Conservation (phyloP, 1,140 invertebrate species). For the Penaeus japonicus region DNA sequence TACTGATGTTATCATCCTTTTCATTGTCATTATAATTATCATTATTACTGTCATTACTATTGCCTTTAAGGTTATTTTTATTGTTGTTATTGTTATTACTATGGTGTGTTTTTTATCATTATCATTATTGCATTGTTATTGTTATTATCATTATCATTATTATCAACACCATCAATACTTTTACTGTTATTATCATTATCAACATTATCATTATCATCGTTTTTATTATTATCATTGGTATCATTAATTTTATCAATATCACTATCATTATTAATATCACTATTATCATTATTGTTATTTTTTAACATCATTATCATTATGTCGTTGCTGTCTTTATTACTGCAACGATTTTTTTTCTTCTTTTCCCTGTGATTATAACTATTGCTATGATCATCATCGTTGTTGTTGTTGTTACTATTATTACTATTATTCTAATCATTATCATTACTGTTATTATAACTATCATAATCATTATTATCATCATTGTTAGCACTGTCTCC, state of each 20-base stretch:
- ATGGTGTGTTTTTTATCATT: not conserved
- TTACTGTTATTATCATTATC: too few relatives aligned
- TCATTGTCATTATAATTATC: not conserved
- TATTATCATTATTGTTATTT: not conserved
- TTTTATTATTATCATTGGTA: too few relatives aligned
- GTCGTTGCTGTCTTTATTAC: not conserved
- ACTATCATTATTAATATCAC: not conserved
- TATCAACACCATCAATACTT: not conserved
- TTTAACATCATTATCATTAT: not conserved
- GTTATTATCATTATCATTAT: conserved; percentile 1
- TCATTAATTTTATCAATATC: too few relatives aligned
- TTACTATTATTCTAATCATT: not conserved
- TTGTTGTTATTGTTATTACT: not conserved
- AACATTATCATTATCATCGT: too few relatives aligned
- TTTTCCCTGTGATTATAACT: too few relatives aligned
- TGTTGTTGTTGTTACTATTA: not conserved
- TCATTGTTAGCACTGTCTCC: too few relatives aligned
- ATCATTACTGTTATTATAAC: not conserved
- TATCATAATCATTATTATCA: not conserved
- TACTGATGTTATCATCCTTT: not conserved
- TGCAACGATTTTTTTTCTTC: not conserved
- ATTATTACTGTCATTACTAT: not conserved
- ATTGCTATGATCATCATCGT: not conserved
- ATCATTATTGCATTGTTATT: not conserved
- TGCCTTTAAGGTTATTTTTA: not conserved